Conservation (phyloP, 2,888 invertebrate genomes). For the Erebia ligea region DNA sequence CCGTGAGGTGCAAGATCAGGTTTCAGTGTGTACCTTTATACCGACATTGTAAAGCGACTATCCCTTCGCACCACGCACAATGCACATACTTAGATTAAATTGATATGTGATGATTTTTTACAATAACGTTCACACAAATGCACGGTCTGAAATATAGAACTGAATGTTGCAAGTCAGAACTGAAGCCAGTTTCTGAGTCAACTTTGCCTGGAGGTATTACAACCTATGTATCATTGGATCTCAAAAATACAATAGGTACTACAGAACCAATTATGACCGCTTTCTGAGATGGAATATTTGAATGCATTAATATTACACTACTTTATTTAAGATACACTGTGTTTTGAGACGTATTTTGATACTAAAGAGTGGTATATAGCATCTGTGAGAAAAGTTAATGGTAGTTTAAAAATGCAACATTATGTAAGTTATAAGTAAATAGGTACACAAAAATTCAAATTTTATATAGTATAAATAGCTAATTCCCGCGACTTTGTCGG, state of each 20-base stretch:
- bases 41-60: too few species aligned
- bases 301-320: background rate
- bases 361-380: background rate
- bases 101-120: too few species aligned
- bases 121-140: too few species aligned
- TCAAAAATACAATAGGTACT: constrained; percentile 7
- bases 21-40: too few species aligned
- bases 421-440: too few species aligned
- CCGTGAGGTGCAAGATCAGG: too few species aligned
- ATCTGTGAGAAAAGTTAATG: background rate
- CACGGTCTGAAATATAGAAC: too few species aligned
- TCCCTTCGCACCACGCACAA: too few species aligned
- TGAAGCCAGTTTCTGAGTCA: background rate
- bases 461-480: too few species aligned
- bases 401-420: background rate
- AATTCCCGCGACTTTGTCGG: too few species aligned
- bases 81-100: too few species aligned
- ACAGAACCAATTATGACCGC: background rate
- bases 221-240: constrained; percentile 9
- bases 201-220: background rate
- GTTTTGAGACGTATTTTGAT: background rate
- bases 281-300: background rate
- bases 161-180: background rate
- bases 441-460: too few species aligned
- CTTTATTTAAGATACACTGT: background rate